Base-by-base conservation (phyloP, 2,888 invertebrate species). In the Lycaena phlaeas region DNA sequence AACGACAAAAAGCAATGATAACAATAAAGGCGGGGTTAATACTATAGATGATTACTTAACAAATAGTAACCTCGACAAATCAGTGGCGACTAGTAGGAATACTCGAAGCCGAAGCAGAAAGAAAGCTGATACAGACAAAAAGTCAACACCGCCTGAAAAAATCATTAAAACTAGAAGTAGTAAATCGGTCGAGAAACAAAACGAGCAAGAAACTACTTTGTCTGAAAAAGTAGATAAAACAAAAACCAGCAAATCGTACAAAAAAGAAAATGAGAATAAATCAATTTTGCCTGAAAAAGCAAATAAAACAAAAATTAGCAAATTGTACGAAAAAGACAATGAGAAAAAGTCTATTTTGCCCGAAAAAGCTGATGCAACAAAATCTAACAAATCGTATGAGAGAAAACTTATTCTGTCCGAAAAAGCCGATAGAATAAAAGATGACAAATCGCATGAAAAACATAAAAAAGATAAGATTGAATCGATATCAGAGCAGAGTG, bases 401-500 rank as follows among this genome's bases (percentile, higher is more conserved):
- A n/a, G n/a, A n/a, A n/a, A n/a, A n/a, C n/a, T n/a, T n/a, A n/a
- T n/a, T n/a, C n/a, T n/a, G n/a, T n/a, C n/a, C n/a, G n/a, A n/a
- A n/a, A n/a, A n/a, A n/a, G n/a, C n/a, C n/a, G n/a, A n/a, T n/a
- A n/a, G n/a, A n/a, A n/a, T n/a, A 38, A 36, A 31, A 10, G 14
- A 40, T 17, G 30, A 10, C 15, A 38, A 12, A 17, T 26, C 14
- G 1, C 11, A 6, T 10, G 61, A 53, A 36, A 48, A n/a, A n/a
- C n/a, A n/a, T n/a, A n/a, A n/a, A n/a, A n/a, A n/a, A n/a, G n/a
- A n/a, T n/a, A n/a, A n/a, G n/a, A n/a, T n/a, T n/a, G n/a, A n/a
- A n/a, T n/a, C n/a, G n/a, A n/a, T n/a, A n/a, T n/a, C 46, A 26
- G 53, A 62, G 30, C 10, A n/a, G 6, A 15, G 5, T 45, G 41